Evolutionary conservation across 1,140 invertebrate species (phyloP).

Genomic region (Venturia canescens): DNA sequence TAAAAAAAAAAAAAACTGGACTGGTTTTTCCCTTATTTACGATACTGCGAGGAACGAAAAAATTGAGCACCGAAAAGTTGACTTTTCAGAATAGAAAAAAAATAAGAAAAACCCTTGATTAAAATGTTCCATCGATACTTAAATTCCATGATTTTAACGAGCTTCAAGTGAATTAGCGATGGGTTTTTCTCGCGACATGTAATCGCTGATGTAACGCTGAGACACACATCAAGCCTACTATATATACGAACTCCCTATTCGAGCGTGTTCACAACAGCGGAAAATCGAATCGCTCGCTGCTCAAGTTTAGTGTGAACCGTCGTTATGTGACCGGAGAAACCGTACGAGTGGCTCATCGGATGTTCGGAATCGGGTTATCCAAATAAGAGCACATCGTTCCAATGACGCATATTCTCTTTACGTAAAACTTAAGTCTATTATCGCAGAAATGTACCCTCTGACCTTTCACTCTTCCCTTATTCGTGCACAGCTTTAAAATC

Average conservation of each 20-base stretch:
- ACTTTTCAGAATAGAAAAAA: no score
- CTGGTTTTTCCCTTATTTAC: no score
- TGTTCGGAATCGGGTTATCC: conserved; percentile 40
- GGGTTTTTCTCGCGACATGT: no score
- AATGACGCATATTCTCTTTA: conserved; percentile 53
- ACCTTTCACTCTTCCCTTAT: background rate
- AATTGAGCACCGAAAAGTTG: no score
- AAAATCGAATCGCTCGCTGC: background rate
- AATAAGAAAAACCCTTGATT: no score
- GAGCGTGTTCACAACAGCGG: background rate
- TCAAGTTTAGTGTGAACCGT: conserved; percentile 8
- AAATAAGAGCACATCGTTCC: conserved; percentile 37
- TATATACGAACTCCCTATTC: background rate
- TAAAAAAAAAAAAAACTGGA: no score
- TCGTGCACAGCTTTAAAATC: background rate
- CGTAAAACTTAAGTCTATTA: conserved; percentile 55
- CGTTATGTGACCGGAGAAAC: conserved; percentile 51
- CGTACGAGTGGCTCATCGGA: conserved; percentile 45
- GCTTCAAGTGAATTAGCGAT: no score
- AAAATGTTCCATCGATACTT: no score
- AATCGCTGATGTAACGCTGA: no score
- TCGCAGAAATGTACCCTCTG: conserved; percentile 11
- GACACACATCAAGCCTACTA: background rate
- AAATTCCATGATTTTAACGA: no score
- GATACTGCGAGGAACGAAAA: no score